Evolutionary conservation across 2,888 invertebrate species (phyloP), one percentile per base, ranked within the genome.

Genomic region (Galeruca laticollis): DNA sequence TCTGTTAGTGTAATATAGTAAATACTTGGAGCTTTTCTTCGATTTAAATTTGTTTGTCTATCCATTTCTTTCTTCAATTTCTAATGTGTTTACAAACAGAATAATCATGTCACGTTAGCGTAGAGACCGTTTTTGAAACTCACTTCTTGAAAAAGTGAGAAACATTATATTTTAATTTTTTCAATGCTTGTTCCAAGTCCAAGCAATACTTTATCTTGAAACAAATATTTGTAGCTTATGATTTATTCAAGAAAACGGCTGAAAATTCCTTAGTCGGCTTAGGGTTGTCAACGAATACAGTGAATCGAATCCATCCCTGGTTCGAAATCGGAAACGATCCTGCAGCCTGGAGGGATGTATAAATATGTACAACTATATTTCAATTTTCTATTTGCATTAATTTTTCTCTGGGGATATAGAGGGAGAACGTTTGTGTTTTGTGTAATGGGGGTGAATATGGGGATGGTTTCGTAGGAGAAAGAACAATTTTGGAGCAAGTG

Each of bases 281-380:
- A 13, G 1, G n/a, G n/a, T 40, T n/a, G n/a, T 40, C n/a, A 40
- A 11, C 13, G 8, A 40, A 40, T 40, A n/a, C 40, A 40, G 1
- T 18, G 18, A 20, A 51, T 15, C 56, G 8, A 57, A 33, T 57
- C 35, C 54, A 31, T 15, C 26, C 31, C 56, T 57, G 56, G 2
- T 1, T 35, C 40, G 13, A 66, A 66, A 66, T 49, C 66, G 66
- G 63, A 63, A 52, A 63, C 59, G 51, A 60, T 63, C 70, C 47
- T 35, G 74, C 77, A 76, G 59, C 66, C 66, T 60, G 59, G 13
- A 51, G 77, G 78, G 75, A 73, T 77, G 76, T 73, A 80, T 80
- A 80, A 79, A 79, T 80, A 80, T 79, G 79, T 79, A 78, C 75
- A 76, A 79, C 79, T 79, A 76, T 79, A 78, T 80, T 79, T 79